These are phyloP conservation scores for Scrobipalpa costella DNA, from an alignment of 2,888 invertebrate species.

Conservation along the genomic window DNA sequence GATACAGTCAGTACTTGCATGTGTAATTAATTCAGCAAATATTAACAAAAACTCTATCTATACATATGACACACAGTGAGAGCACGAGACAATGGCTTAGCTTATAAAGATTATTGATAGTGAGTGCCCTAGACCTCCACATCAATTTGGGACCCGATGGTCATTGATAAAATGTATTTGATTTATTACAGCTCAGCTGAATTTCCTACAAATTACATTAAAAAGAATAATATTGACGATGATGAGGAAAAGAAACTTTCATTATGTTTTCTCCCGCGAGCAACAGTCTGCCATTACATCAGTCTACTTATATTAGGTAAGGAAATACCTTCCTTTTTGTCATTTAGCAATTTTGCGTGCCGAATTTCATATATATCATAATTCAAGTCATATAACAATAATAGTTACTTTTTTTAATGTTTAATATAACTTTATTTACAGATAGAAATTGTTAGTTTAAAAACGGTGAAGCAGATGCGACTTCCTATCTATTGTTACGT, in stretches of 20 bases:
- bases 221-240: slow-evolving; percentile 33
- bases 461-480: no score
- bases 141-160: not conserved
- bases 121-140: not conserved
- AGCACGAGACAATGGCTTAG: slow-evolving; percentile 5
- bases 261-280: slow-evolving; percentile 29
- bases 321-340: slow-evolving; percentile 28
- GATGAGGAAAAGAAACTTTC: slow-evolving; percentile 36
- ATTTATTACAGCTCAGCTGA: slow-evolving; percentile 33
- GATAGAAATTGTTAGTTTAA: no score
- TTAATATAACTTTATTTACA: no score
- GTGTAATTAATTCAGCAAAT: slow-evolving; percentile 43
- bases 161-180: no score
- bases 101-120: not conserved
- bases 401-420: no score
- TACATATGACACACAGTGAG: not conserved
- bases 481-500: no score
- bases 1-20: slow-evolving; percentile 16
- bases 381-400: no score
- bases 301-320: slow-evolving; percentile 46
- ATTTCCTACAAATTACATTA: slow-evolving; percentile 27
- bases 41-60: slow-evolving; percentile 59
- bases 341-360: not conserved
- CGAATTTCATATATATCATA: not conserved
- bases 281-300: slow-evolving; percentile 40